Conservation (phyloP, 2,888 invertebrate species). For the Oxycera nigricornis region DNA sequence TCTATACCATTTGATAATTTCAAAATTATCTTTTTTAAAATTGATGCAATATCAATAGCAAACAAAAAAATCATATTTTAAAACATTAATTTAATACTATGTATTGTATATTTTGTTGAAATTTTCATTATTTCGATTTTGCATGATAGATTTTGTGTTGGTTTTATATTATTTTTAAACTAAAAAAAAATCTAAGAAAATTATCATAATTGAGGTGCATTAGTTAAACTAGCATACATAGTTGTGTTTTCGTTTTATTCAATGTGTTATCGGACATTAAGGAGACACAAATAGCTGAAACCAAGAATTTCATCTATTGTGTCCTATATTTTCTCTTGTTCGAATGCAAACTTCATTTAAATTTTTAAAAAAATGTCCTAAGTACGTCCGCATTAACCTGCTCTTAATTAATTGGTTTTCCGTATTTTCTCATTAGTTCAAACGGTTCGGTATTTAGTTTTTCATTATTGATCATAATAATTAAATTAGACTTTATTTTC, state of each 20-base stretch:
- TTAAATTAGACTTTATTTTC: not conserved
- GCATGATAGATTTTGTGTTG: too few relatives aligned
- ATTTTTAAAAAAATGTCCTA: not conserved
- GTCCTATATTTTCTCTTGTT: not conserved
- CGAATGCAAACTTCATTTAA: slow-evolving; percentile 18
- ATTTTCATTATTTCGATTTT: too few relatives aligned
- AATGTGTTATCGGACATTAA: slow-evolving; percentile 19
- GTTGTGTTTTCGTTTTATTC: not conserved
- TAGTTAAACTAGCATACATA: not conserved
- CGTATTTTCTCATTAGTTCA: not conserved
- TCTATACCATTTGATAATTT: not conserved
- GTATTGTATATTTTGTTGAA: too few relatives aligned
- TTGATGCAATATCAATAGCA: not conserved
- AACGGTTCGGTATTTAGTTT: not conserved
- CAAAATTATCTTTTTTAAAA: not conserved
- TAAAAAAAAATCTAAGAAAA: not conserved
- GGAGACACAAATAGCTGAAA: not conserved
- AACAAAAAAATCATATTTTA: not conserved
- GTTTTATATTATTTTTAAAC: not conserved
- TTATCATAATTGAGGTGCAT: not conserved
- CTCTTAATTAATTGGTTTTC: not conserved
- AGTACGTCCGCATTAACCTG: slow-evolving; percentile 11
- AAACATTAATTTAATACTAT: too few relatives aligned
- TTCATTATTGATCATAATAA: not conserved
- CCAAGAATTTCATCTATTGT: too few relatives aligned